These are phyloP conservation scores for Cynoglossus semilaevis DNA, from an alignment of 2,113 vertebrate genomes.

Conservation along the genomic window DNA sequence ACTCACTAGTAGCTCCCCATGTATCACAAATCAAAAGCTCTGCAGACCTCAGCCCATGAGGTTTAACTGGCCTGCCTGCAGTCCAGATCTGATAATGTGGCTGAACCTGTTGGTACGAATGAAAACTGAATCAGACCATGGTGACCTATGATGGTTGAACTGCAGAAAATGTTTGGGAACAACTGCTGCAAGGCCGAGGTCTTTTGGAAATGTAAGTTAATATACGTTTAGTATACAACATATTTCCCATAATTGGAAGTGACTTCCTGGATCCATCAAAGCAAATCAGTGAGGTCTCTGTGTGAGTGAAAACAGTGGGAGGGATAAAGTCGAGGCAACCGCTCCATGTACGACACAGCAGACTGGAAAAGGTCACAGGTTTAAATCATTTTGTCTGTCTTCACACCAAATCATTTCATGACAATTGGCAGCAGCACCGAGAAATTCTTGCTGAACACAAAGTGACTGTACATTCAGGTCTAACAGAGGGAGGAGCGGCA, in stretches of 20 bases:
- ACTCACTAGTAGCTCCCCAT: too few relatives aligned
- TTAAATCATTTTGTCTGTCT: slow-evolving; percentile 26
- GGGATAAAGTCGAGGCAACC: not conserved
- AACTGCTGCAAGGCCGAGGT: too few relatives aligned
- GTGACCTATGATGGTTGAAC: too few relatives aligned
- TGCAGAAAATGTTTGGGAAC: too few relatives aligned
- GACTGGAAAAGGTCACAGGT: slow-evolving; percentile 10
- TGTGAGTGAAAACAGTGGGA: slow-evolving; percentile 14
- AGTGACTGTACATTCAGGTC: slow-evolving; percentile 72
- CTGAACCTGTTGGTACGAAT: too few relatives aligned
- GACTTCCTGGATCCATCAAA: slow-evolving; percentile 2
- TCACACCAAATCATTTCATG: slow-evolving; percentile 21
- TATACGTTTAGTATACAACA: too few relatives aligned
- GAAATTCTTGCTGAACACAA: slow-evolving; percentile 44
- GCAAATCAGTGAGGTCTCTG: not conserved
- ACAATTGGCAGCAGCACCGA: slow-evolving; percentile 34
- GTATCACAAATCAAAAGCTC: too few relatives aligned
- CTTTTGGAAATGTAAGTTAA: too few relatives aligned
- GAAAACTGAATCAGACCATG: too few relatives aligned
- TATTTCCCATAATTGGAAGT: not conserved
- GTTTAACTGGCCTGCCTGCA: too few relatives aligned
- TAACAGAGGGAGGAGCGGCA: slow-evolving; percentile 59
- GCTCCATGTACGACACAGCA: slow-evolving; percentile 7
- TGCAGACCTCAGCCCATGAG: too few relatives aligned
- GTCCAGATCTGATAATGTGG: too few relatives aligned